A percentile compares a stretch with the other conserved stretches of the same genome.
phyloP scores from a whole-genome alignment of 2,888 invertebrate species.

The Gerris lacustris region DNA sequence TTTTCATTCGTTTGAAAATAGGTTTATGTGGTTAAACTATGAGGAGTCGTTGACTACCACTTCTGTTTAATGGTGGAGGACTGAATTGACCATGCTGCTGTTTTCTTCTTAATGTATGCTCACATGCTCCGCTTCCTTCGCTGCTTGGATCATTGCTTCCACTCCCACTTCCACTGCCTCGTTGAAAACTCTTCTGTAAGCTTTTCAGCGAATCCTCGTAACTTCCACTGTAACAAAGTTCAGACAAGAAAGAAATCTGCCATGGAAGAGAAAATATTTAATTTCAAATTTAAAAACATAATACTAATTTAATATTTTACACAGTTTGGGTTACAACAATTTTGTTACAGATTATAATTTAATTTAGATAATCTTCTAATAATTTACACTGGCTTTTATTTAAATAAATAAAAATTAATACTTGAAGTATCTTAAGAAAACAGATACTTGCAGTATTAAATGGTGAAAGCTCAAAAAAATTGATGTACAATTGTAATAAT shows the following conservation, averaged over 20 bases:
- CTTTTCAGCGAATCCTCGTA: slow-evolving; percentile 72
- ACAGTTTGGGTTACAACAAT: too few species aligned
- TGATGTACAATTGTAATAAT: background rate
- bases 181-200: slow-evolving; percentile 34
- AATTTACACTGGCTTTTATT: background rate
- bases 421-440: background rate
- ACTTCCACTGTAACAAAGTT: slow-evolving; percentile 46
- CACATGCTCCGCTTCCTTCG: background rate
- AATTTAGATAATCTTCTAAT: background rate
- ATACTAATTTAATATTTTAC: too few species aligned
- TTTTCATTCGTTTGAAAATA: too few species aligned
- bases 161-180: background rate
- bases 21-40: background rate
- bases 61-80: background rate
- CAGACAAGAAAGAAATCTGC: background rate
- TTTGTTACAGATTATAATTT: too few species aligned
- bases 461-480: background rate
- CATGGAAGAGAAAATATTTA: too few species aligned
- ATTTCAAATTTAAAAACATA: too few species aligned
- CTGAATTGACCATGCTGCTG: slow-evolving; percentile 6
- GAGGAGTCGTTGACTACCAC: background rate
- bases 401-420: background rate
- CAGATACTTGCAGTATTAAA: background rate
- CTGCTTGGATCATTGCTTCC: background rate
- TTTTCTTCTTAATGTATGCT: background rate